These are phyloP conservation scores for Drosophila serrata DNA, from an alignment of 1,140 invertebrate genomes.

Conservation along the genomic window DNA sequence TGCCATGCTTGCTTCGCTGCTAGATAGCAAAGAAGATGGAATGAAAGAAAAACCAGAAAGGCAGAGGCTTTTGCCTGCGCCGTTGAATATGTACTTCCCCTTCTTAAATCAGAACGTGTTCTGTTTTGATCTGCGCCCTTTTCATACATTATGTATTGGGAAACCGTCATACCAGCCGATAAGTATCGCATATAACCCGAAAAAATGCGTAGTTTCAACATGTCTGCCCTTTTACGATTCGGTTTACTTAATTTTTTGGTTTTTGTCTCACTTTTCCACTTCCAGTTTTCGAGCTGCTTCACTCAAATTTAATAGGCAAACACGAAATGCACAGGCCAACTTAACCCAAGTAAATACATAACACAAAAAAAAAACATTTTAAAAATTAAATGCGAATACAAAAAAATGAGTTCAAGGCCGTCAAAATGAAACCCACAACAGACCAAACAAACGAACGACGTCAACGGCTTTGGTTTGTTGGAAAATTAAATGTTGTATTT, in stretches of 20 bases:
- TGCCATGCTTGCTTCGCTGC: conserved; percentile 75
- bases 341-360: neutral
- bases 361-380: conserved; percentile 4
- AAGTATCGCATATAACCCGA: conserved; percentile 26
- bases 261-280: neutral
- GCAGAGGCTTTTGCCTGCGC: conserved; percentile 30
- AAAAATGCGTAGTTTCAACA: conserved; percentile 67
- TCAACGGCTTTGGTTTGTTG: conserved; percentile 39
- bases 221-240: conserved; percentile 25
- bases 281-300: conserved; percentile 12
- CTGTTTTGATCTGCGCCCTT: conserved; percentile 53
- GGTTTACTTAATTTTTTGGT: neutral
- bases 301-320: conserved; percentile 28
- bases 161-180: conserved; percentile 24
- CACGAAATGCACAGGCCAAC: conserved; percentile 17
- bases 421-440: conserved; percentile 64
- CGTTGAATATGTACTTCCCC: conserved; percentile 2
- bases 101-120: conserved; percentile 55
- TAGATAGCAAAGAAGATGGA: conserved; percentile 63
- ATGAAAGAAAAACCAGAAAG: conserved; percentile 61
- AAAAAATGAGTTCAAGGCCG: conserved; percentile 81
- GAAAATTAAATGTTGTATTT: conserved; percentile 65
- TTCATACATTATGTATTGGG: conserved; percentile 24
- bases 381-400: conserved; percentile 15
- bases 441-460: conserved; percentile 33